phyloP scores from a whole-genome alignment of 2,113 vertebrate genomes.

The Neolamprologus caudopunctatus region DNA sequence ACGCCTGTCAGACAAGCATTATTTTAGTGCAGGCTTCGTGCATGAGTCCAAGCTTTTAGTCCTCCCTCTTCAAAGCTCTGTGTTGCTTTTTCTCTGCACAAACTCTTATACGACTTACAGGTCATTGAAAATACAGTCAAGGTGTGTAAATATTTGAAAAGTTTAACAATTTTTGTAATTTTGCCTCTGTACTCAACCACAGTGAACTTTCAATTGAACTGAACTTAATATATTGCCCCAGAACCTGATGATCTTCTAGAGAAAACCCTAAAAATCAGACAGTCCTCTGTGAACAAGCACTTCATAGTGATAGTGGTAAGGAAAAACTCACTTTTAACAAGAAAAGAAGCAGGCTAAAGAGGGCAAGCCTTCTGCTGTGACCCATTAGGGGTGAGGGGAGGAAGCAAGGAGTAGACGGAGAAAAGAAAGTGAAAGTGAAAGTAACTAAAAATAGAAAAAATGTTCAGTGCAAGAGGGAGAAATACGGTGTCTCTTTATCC shows the following conservation, averaged over 20 bases:
- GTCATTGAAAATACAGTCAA: not conserved
- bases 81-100: not conserved
- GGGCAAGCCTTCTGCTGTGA: not conserved
- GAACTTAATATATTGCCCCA: not conserved
- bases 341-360: not conserved
- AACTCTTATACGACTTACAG: not conserved
- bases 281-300: not conserved
- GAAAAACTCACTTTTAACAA: not conserved
- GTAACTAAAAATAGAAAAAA: not conserved
- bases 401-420: not conserved
- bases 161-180: not conserved
- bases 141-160: not conserved
- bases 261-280: not conserved
- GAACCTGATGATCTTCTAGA: not conserved
- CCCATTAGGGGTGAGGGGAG: not conserved
- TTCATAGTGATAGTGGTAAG: not conserved
- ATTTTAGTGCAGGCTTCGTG: not conserved
- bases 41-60: not conserved
- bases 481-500: rapidly evolving
- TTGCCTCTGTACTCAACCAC: not conserved
- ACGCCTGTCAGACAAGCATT: not conserved
- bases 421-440: not conserved
- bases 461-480: not conserved
- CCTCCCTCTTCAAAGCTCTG: not conserved
- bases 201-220: not conserved